A percentile compares a stretch with the other conserved stretches of the same genome.
phyloP scores from a whole-genome alignment of 1,140 invertebrate species.

The Stenopsyche tienmushanensis region DNA sequence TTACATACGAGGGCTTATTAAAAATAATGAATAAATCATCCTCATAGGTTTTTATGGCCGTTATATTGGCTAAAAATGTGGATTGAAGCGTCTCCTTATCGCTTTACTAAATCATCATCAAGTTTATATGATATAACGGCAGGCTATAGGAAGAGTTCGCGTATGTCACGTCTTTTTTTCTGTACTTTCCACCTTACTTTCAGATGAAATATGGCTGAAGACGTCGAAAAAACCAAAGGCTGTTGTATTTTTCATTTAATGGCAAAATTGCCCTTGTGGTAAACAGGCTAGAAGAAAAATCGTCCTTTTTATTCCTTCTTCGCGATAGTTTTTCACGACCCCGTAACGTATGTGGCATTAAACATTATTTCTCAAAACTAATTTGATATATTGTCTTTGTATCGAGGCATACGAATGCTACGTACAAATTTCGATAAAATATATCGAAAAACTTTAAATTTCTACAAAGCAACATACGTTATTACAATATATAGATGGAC shows the following conservation, averaged over 20 bases:
- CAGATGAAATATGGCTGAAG: conserved; percentile 13
- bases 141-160: background rate
- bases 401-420: too few relatives aligned
- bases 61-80: background rate
- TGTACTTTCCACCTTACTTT: background rate
- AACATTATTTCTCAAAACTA: background rate
- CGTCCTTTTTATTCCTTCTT: background rate
- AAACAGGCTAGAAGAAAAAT: background rate
- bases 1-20: too few relatives aligned
- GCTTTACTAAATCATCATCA: background rate
- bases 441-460: too few relatives aligned
- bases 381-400: too few relatives aligned
- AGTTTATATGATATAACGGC: background rate
- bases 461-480: too few relatives aligned
- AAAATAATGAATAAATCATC: too few relatives aligned
- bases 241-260: conserved; percentile 16
- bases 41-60: too few relatives aligned
- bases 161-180: background rate
- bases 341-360: background rate
- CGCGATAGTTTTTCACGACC: background rate
- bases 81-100: background rate
- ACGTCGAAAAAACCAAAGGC: conserved; percentile 8
- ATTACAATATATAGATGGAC: too few relatives aligned
- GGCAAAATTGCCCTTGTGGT: background rate
- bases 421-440: too few relatives aligned